Evolutionary conservation across 2,888 invertebrate genomes (phyloP), one percentile per base, ranked within the genome.

Genomic region (Campoplex capitator): DNA sequence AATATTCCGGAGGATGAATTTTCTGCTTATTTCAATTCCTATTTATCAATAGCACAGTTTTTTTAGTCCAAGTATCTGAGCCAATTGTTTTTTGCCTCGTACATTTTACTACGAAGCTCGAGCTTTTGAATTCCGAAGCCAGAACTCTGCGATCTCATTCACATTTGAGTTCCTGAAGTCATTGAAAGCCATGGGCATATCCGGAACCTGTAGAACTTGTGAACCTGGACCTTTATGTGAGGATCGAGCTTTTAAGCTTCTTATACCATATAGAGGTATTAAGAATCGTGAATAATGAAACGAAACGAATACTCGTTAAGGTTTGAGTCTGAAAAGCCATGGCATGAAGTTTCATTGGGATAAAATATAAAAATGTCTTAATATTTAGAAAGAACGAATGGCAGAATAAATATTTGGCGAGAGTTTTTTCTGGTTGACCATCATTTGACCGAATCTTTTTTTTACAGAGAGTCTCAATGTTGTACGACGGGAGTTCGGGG

Each of bases 401-500:
- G 32, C 32, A 62, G 62, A 62, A 62, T 62, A 62, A 62, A 62
- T 62, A 62, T 73, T 73, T 73, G 48, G 35, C 9, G n/a, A 65
- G 32, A n/a, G 32, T 48, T n/a, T 76, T 65, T 28, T 51, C 65
- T 65, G 48, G 38, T 23, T 68, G 75, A 83, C 45, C 82, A 58
- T 38, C 58, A 70, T 76, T 70, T 23, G 68, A 67, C 35, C 23
- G 23, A 71, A 65, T 74, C 32, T 68, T 70, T 58, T n/a, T 54
- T 70, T 58, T n/a, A 9, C 42, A 45, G 23, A 65, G 83, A 65
- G 78, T 78, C n/a, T 18, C 81, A 81, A 32, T 65, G 74, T 74
- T 77, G 80, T 73, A 74, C 81, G 58, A 74, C 56, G 76, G 54
- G 83, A 84, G 83, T 58, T 81, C 80, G 51, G 70, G 54, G 51